A percentile compares a stretch with the other conserved stretches of the same genome.
Evolutionary conservation across 2,113 vertebrate species (phyloP).

Genomic region (Odontophorus gujanensis): DNA sequence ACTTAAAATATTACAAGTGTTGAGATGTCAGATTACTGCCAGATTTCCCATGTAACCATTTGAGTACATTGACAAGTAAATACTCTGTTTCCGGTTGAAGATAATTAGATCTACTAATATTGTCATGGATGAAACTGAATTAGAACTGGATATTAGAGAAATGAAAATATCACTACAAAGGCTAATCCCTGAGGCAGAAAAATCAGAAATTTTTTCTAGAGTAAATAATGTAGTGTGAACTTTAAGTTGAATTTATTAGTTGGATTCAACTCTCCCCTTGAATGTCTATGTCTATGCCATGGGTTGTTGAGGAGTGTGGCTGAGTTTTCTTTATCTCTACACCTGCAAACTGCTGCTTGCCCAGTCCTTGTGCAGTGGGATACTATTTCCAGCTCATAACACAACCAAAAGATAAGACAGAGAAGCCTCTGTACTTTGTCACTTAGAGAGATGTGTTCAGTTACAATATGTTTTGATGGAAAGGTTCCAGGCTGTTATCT

Average conservation of each 20-base stretch:
- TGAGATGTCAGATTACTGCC: background rate
- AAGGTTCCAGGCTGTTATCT: accelerated
- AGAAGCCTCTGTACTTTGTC: background rate
- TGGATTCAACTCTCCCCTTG: background rate
- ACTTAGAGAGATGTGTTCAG: background rate
- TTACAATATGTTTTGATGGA: accelerated
- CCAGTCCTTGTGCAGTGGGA: background rate
- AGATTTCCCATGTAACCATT: background rate
- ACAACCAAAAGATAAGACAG: background rate
- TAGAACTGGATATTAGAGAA: background rate
- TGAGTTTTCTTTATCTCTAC: background rate
- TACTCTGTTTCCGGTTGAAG: background rate
- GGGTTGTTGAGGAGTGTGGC: background rate
- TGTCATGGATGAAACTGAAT: background rate
- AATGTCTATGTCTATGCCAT: background rate
- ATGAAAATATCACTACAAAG: background rate
- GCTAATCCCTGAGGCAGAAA: background rate
- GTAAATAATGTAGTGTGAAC: background rate
- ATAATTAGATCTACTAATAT: background rate
- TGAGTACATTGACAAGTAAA: background rate
- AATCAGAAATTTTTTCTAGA: background rate
- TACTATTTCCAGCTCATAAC: background rate
- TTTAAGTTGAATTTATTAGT: background rate
- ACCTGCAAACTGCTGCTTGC: background rate
- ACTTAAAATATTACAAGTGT: background rate